A percentile compares a stretch with the other conserved stretches of the same genome.
Conservation (phyloP, 2,113 vertebrate genomes). For the Panthera tigris region DNA sequence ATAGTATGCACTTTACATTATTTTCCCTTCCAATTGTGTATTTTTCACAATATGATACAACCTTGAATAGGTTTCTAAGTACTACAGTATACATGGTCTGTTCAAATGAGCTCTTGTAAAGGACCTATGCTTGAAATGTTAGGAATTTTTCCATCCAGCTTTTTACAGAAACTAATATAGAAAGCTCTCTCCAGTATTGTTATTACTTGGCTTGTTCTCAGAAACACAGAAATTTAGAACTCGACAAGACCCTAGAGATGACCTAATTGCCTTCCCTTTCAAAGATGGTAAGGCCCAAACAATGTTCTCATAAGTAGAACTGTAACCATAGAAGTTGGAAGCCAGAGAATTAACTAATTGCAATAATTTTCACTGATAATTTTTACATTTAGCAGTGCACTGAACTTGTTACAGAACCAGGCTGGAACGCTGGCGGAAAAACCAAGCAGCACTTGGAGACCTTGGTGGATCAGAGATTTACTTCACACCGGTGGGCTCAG, state of each 20-base stretch:
- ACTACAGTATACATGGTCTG: neutral
- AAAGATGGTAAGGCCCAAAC: neutral
- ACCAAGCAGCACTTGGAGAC: no score
- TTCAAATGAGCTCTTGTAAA: slow-evolving; percentile 9
- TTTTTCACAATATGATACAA: neutral
- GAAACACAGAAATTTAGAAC: neutral
- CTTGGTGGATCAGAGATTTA: no score
- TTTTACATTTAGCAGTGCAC: neutral
- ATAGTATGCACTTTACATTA: neutral
- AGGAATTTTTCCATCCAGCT: neutral
- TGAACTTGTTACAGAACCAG: neutral
- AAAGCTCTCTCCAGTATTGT: neutral
- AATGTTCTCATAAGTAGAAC: neutral
- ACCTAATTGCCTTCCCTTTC: neutral
- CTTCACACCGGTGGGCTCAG: no score
- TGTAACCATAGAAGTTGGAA: neutral
- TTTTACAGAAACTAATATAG: neutral
- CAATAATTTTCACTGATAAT: neutral
- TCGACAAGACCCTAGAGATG: neutral
- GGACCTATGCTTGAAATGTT: neutral
- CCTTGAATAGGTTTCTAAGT: neutral
- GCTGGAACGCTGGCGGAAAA: no score
- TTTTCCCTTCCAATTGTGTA: neutral
- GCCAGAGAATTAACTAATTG: neutral
- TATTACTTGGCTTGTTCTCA: neutral